Percentiles rank a stretch among this genome's conserved stretches.
phyloP scores from a whole-genome alignment of 2,888 invertebrate species.

The Rhagium mordax region DNA sequence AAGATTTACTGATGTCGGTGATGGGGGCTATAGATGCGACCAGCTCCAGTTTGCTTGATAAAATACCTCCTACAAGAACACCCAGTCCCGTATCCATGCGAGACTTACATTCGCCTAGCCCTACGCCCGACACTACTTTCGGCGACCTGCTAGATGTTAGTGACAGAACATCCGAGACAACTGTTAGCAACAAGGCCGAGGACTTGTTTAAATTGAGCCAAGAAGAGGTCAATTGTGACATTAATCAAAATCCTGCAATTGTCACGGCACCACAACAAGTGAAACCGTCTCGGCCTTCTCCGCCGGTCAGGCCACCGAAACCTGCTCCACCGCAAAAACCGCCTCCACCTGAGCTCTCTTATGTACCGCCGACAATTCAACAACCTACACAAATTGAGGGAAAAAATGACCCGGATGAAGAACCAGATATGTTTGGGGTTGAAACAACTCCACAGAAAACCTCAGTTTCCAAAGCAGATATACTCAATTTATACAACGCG shows the following conservation, averaged over 20 bases:
- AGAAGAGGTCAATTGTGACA: slow-evolving; percentile 63
- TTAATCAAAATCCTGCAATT: slow-evolving; percentile 68
- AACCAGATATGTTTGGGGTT: slow-evolving; percentile 66
- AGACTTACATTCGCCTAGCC: slow-evolving; percentile 88
- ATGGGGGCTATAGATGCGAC: slow-evolving; percentile 92
- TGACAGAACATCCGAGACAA: slow-evolving; percentile 59
- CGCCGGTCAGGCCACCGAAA: slow-evolving; percentile 60
- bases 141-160: slow-evolving; percentile 79
- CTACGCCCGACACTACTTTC: slow-evolving; percentile 80
- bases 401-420: slow-evolving; percentile 30
- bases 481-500: slow-evolving; percentile 67
- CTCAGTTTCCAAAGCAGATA: slow-evolving; percentile 68
- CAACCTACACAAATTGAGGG: neutral
- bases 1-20: slow-evolving; percentile 87
- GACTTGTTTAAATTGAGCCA: slow-evolving; percentile 40
- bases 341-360: slow-evolving; percentile 32
- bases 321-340: slow-evolving; percentile 62
- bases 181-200: slow-evolving; percentile 5
- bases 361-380: neutral
- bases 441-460: slow-evolving; percentile 60
- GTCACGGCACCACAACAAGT: slow-evolving; percentile 65
- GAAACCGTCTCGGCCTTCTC: slow-evolving; percentile 56
- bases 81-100: slow-evolving; percentile 90
- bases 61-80: slow-evolving; percentile 87
- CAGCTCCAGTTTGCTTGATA: slow-evolving; percentile 86